Evolutionary conservation across 2,888 invertebrate species (phyloP).

Genomic region (Blastobasis lacticolella): DNA sequence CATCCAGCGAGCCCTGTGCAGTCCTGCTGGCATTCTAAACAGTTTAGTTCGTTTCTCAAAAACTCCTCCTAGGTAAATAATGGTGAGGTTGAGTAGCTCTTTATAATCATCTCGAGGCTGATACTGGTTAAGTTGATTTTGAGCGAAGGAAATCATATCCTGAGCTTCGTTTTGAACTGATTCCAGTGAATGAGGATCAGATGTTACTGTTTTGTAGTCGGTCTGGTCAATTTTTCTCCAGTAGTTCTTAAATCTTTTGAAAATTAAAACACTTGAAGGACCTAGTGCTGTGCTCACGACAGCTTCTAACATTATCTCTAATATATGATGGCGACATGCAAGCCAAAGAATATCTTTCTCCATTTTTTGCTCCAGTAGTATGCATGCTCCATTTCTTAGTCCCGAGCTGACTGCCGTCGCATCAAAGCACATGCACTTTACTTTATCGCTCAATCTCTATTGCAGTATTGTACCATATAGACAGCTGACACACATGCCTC

Average conservation of each 20-base stretch:
- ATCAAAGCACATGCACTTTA: constrained; percentile 6
- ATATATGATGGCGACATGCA: constrained; percentile 15
- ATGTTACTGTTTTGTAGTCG: neutral
- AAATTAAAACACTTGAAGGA: constrained; percentile 8
- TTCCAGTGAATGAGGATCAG: neutral
- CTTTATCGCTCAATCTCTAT: constrained; percentile 8
- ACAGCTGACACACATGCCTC: constrained; percentile 9
- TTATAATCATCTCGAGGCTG: constrained; percentile 7
- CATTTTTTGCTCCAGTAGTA: constrained; percentile 12
- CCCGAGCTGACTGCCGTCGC: constrained; percentile 13
- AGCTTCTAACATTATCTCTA: constrained; percentile 11
- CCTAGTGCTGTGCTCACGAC: constrained; percentile 7
- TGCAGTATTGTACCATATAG: constrained; percentile 3
- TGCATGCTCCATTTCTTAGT: constrained; percentile 9
- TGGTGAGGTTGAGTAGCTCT: constrained; percentile 3
- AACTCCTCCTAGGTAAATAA: constrained; percentile 7
- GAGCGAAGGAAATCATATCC: neutral
- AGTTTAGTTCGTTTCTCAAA: constrained; percentile 3
- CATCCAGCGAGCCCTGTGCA: constrained; percentile 8
- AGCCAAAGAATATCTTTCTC: constrained; percentile 12
- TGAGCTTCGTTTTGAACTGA: neutral
- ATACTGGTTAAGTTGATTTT: neutral
- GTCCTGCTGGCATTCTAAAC: constrained; percentile 7
- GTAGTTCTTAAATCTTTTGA: constrained; percentile 1
- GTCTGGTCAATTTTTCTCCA: neutral